Conservation (phyloP, 2,888 invertebrate species). For the Drymonia ruficornis region DNA sequence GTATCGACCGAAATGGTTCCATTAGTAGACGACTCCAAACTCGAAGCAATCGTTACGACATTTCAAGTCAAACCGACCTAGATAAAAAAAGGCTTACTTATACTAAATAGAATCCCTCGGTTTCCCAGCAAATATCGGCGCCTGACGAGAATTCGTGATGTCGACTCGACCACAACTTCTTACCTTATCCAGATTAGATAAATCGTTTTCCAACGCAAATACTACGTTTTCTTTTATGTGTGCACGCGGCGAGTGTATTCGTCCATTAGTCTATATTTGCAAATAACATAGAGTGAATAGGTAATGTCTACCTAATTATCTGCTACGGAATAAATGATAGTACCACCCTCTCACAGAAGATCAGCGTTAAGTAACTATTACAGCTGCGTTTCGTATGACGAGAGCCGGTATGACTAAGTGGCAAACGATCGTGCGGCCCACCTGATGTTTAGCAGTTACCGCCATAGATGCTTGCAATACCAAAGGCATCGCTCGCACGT, state of each 20-base stretch:
- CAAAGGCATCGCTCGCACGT: too few species aligned
- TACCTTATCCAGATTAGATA: slow-evolving; percentile 31
- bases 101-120: slow-evolving; percentile 26
- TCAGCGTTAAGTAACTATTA: too few species aligned
- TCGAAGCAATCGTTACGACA: slow-evolving; percentile 13
- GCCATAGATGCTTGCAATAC: too few species aligned
- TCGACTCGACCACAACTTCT: slow-evolving; percentile 29
- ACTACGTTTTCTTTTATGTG: slow-evolving; percentile 11
- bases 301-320: too few species aligned
- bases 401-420: too few species aligned
- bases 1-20: slow-evolving; percentile 10
- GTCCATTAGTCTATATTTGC: slow-evolving; percentile 13
- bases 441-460: too few species aligned
- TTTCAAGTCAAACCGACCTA: slow-evolving; percentile 29
- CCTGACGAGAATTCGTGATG: slow-evolving; percentile 36
- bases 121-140: slow-evolving; percentile 32
- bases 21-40: slow-evolving; percentile 12
- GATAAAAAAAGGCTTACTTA: slow-evolving; percentile 37
- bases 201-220: slow-evolving; percentile 17
- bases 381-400: too few species aligned
- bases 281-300: too few species aligned
- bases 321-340: too few species aligned
- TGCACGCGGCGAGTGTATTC: slow-evolving; percentile 4
- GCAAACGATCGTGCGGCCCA: too few species aligned
- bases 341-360: too few species aligned